phyloP scores from a whole-genome alignment of 2,113 vertebrate species.

The Poeciliopsis turrubarensis region DNA sequence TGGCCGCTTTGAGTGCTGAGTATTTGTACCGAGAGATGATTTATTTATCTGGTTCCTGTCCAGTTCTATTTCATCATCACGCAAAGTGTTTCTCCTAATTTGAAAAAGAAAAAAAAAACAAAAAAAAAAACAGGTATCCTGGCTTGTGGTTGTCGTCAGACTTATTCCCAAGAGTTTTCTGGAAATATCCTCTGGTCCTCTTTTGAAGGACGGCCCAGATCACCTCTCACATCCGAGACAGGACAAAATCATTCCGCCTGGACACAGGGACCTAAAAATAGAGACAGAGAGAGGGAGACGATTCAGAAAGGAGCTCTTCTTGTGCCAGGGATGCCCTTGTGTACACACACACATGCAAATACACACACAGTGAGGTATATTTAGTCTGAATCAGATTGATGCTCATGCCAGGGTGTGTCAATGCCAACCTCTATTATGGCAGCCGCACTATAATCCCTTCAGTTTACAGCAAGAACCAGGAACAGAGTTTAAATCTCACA shows the following conservation, averaged over 20 bases:
- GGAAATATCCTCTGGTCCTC: conserved; percentile 10
- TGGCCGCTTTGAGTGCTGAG: not conserved
- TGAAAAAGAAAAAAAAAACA: not conserved
- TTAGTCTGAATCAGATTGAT: conserved; percentile 52
- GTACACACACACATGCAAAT: conserved; percentile 29
- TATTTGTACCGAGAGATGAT: not conserved
- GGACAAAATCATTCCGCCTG: conserved; percentile 37
- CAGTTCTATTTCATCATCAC: not conserved
- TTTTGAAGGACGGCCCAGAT: conserved; percentile 20
- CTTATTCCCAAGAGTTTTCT: conserved; percentile 17
- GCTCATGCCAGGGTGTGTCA: conserved; percentile 48
- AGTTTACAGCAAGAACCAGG: conserved; percentile 52
- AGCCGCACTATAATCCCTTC: conserved; percentile 59
- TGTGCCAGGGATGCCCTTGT: conserved; percentile 42
- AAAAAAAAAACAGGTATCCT: not conserved
- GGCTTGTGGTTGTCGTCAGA: not conserved
- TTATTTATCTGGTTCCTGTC: not conserved
- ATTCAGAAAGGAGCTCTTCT: conserved; percentile 36
- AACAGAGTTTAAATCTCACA: conserved; percentile 34
- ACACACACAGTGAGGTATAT: conserved; percentile 53
- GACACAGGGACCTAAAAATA: conserved; percentile 50
- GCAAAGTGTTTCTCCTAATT: not conserved
- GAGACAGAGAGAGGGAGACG: conserved; percentile 36
- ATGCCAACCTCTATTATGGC: conserved; percentile 58
- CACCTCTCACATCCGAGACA: conserved; percentile 52